phyloP scores from a whole-genome alignment of 2,797 vertebrate genomes.

The Spinus pinus region DNA sequence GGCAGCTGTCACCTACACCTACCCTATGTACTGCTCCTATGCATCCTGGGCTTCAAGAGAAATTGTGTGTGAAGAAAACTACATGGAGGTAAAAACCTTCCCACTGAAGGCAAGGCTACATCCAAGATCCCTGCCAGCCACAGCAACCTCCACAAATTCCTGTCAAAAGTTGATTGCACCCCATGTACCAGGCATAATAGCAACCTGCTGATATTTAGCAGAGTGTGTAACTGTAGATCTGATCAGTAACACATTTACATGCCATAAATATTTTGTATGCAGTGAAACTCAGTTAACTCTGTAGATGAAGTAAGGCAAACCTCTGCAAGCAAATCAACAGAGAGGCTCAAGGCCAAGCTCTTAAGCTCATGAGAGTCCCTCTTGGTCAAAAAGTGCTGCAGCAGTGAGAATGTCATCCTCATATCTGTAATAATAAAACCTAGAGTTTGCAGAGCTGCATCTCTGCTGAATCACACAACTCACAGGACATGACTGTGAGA shows the following conservation, averaged over 20 bases:
- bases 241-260: neutral
- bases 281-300: neutral
- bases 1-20: conserved; percentile 27
- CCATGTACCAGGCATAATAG: neutral
- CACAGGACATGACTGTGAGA: neutral
- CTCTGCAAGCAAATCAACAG: neutral
- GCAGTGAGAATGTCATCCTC: neutral
- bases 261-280: neutral
- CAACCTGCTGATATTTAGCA: neutral
- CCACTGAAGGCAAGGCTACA: neutral
- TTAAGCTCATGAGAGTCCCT: neutral
- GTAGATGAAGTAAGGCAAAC: neutral
- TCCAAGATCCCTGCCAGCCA: neutral
- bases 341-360: neutral
- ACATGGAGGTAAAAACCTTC: conserved; percentile 77
- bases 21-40: conserved; percentile 72
- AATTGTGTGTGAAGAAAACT: conserved; percentile 80
- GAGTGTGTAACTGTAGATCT: neutral
- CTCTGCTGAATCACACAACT: neutral
- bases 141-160: neutral
- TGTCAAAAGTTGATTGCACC: neutral
- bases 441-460: neutral
- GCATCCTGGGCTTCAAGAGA: conserved; percentile 75
- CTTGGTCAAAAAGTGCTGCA: neutral
- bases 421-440: neutral